Conservation (phyloP, 2,888 invertebrate species). For the Drosophila prolongata region DNA sequence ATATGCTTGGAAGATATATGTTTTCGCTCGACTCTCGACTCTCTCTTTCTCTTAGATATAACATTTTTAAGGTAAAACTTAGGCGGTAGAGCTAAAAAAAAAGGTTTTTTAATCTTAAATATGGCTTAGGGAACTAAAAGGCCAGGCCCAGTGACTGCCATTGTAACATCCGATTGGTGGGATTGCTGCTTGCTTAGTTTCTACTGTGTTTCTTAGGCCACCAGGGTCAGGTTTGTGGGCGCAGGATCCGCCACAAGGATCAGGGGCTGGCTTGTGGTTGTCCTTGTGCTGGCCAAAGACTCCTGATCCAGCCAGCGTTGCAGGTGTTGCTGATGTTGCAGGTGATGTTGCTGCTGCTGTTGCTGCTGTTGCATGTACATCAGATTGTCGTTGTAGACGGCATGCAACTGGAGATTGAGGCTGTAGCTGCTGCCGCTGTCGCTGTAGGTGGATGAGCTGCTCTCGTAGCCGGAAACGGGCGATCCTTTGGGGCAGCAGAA, state of each 20-base stretch:
- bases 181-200: constrained; percentile 15
- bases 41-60: constrained; percentile 2
- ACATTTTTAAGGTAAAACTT: constrained; percentile 31
- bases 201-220: constrained; percentile 46
- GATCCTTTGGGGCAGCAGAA: constrained; percentile 85
- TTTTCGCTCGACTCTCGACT: constrained; percentile 4
- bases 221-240: constrained; percentile 63
- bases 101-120: constrained; percentile 19
- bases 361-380: constrained; percentile 59
- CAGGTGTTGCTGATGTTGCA: constrained; percentile 81
- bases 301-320: constrained; percentile 87
- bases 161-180: constrained; percentile 32
- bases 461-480: constrained; percentile 84
- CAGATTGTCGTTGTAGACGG: constrained; percentile 86
- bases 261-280: constrained; percentile 25
- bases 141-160: constrained; percentile 46
- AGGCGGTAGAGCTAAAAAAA: constrained; percentile 27
- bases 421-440: constrained; percentile 83
- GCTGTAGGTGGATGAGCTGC: constrained; percentile 84
- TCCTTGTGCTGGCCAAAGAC: constrained; percentile 60
- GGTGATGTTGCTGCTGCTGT: constrained; percentile 61
- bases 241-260: constrained; percentile 26
- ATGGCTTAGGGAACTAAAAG: constrained; percentile 38
- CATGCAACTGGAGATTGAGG: constrained; percentile 86
- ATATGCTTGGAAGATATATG: constrained; percentile 60